These are phyloP conservation scores for Craseonycteris thonglongyai DNA, from an alignment of 2,113 vertebrate species.

Conservation along the genomic window DNA sequence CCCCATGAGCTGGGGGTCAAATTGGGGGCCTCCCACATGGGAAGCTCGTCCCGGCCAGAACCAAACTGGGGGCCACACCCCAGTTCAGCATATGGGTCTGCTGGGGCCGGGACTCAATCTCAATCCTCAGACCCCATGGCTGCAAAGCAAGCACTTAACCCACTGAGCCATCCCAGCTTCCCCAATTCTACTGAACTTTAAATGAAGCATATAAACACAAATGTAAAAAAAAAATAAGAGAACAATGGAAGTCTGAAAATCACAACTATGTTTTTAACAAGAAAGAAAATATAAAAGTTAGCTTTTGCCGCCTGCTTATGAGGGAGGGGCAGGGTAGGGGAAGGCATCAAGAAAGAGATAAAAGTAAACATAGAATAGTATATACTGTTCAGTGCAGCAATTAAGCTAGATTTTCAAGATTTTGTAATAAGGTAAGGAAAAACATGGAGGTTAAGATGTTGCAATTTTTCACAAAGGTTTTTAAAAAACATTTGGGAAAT, in stretches of 20 bases:
- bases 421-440: conserved; percentile 12
- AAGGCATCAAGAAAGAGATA: neutral
- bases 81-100: no score
- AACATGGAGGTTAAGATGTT: neutral
- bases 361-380: neutral
- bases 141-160: no score
- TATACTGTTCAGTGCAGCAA: neutral
- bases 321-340: neutral
- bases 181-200: no score
- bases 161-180: no score
- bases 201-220: conserved; percentile 38
- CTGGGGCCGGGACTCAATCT: no score
- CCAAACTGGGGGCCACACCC: no score
- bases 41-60: no score
- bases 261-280: conserved; percentile 35
- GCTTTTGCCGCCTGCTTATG: neutral
- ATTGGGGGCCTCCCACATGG: no score
- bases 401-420: neutral
- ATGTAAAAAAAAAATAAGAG: neutral
- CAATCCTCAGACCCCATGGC: no score
- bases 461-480: conserved; percentile 31
- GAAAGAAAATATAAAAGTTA: conserved; percentile 17
- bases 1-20: no score
- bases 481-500: conserved; percentile 12
- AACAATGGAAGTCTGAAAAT: conserved; percentile 1